Evolutionary conservation across 2,888 invertebrate genomes (phyloP).

Genomic region (Acanthacorydalis orientalis): DNA sequence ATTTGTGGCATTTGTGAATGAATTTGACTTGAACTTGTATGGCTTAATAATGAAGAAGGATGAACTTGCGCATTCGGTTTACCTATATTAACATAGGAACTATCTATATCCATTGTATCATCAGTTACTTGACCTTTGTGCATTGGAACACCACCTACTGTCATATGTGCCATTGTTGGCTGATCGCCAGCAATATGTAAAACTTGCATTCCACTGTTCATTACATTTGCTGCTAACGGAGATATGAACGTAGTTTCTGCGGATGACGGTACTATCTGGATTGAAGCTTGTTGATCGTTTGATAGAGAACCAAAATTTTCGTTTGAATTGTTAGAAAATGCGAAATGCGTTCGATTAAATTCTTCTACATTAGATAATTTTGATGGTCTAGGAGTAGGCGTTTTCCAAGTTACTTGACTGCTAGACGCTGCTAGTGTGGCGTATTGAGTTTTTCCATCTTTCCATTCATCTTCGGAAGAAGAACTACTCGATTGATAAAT

Average conservation of each 20-base stretch:
- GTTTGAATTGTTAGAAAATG: background rate
- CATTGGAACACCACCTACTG: conserved; percentile 15
- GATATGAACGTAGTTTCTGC: background rate
- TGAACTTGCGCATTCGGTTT: conserved; percentile 27
- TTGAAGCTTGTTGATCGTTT: background rate
- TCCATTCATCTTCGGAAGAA: conserved; percentile 28
- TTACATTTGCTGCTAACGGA: background rate
- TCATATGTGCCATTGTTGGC: conserved; percentile 11
- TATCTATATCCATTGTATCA: conserved; percentile 22
- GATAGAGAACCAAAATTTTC: background rate
- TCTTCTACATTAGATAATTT: background rate
- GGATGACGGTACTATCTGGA: background rate
- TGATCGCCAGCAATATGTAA: conserved; percentile 12
- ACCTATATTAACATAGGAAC: conserved; percentile 27
- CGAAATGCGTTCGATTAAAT: background rate
- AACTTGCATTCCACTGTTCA: conserved; percentile 8
- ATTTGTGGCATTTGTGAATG: background rate
- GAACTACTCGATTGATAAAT: conserved; percentile 45
- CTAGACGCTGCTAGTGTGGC: conserved; percentile 17
- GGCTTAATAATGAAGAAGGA: conserved; percentile 13
- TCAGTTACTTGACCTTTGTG: conserved; percentile 26
- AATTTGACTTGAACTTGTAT: background rate
- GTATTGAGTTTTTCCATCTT: conserved; percentile 15
- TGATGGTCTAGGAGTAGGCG: conserved; percentile 10
- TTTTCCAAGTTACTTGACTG: conserved; percentile 21